Evolutionary conservation across 2,888 invertebrate genomes (phyloP).

Genomic region (Oxyscelio sp.): DNA sequence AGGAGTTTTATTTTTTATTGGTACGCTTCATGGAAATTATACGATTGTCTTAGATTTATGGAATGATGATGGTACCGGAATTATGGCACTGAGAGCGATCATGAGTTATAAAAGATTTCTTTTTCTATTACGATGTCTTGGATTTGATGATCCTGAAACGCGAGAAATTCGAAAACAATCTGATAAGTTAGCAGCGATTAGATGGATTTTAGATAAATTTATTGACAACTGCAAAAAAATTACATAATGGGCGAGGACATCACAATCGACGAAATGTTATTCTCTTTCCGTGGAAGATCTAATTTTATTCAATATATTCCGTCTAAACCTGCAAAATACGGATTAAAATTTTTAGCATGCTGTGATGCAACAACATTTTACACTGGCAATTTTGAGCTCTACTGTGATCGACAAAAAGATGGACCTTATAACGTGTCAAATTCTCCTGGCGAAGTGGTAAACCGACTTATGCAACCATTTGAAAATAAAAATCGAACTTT

Average conservation of each 20-base stretch:
- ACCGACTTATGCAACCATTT: too few relatives aligned
- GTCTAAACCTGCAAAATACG: conserved; percentile 10
- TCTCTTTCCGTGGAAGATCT: conserved; percentile 61
- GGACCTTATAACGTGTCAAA: conserved; percentile 57
- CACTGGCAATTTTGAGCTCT: conserved; percentile 59
- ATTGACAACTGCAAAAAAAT: conserved; percentile 50
- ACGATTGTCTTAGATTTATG: conserved; percentile 1
- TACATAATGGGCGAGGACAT: conserved; percentile 58
- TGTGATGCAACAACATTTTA: conserved; percentile 66
- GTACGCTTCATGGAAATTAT: background rate
- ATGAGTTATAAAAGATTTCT: conserved; percentile 43
- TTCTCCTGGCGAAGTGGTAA: conserved; percentile 50
- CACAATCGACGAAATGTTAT: conserved; percentile 71
- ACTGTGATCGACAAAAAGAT: conserved; percentile 56
- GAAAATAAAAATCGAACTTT: too few relatives aligned
- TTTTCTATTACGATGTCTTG: conserved; percentile 9
- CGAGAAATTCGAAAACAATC: conserved; percentile 31
- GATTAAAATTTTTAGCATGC: conserved; percentile 38
- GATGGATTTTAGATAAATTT: conserved; percentile 42
- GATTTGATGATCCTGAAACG: conserved; percentile 45
- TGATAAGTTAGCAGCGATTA: conserved; percentile 61
- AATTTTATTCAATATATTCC: conserved; percentile 44
- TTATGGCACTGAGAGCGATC: conserved; percentile 2
- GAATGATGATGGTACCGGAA: background rate
- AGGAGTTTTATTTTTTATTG: background rate